Evolutionary conservation across 2,113 vertebrate species (phyloP), one percentile per base, ranked within the genome.

Genomic region (Oriolus oriolus): DNA sequence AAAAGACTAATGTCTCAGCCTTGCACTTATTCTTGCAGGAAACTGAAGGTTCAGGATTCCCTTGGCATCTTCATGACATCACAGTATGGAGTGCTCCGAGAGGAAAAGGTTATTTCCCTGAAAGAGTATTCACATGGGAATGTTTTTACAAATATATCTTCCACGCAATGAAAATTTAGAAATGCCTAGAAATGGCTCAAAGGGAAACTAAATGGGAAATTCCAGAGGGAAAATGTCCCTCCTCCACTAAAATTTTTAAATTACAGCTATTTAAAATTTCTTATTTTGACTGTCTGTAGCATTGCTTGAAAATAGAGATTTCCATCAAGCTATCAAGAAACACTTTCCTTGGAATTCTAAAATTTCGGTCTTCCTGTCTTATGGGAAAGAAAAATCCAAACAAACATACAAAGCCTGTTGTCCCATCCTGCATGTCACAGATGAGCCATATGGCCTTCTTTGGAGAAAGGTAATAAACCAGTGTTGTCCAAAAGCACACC

Each of bases 221-320:
- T 37, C 18, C 19, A 65, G 49, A 76, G 41, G n/a, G 52, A 83
- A 68, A 73, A 47, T 33, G 2, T 74, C 19, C 22, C 41, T 54
- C 19, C 12, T 79, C 16, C 35, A 80, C 45, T 26, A 73, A 80
- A 79, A 63, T 19, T 0, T 28, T 56, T 27, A 56, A 42, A 89
- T 81, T 56, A 52, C 21, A 84, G 3, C n/a, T 44, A 8, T 60
- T 64, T 41, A 76, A 84, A 49, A 45, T 9, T 78, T 37, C 18
- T 59, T 14, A 37, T 77, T 65, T 87, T 89, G 45, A 28, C 45
- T 0, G 0, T n/a, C 35, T 82, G 1, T 54, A 31, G 26, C 0
- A 0, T 33, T 82, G n/a, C 42, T 75, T 74, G 26, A 56, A 82
- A 70, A 57, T 3, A 89, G 20, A 69, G 16, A 42, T 50, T 85